Conservation (phyloP, 2,797 vertebrate species). For the Clarias pachynema region DNA sequence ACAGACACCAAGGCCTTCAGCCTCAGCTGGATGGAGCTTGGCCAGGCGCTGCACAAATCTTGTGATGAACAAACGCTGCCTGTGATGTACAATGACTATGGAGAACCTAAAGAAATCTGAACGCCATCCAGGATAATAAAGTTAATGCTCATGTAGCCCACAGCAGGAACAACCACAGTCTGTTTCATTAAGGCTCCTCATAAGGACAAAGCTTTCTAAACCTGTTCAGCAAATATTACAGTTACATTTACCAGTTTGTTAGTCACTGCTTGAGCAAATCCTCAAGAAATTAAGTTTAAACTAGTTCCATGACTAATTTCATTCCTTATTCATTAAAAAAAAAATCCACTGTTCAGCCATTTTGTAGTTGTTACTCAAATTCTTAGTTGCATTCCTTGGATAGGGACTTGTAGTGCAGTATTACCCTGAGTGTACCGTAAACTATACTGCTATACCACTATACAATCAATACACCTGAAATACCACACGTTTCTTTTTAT, state of each 20-base stretch:
- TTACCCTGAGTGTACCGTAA: neutral
- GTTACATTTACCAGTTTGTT: constrained; percentile 16
- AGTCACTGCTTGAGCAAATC: constrained; percentile 4
- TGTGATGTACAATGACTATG: constrained; percentile 95
- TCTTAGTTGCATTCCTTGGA: neutral
- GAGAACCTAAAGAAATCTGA: constrained; percentile 88
- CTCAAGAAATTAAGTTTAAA: neutral
- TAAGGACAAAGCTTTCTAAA: neutral
- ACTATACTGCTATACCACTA: neutral
- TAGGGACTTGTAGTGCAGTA: too few species aligned
- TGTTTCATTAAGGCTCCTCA: constrained; percentile 26
- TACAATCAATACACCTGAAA: neutral
- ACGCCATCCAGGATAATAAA: constrained; percentile 18
- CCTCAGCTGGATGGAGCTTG: constrained; percentile 90
- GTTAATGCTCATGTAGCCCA: neutral
- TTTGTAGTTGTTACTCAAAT: neutral
- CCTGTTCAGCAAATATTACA: constrained; percentile 9
- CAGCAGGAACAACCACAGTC: neutral
- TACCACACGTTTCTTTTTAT: neutral
- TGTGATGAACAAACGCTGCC: constrained; percentile 93
- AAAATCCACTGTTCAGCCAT: neutral
- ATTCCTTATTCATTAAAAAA: neutral
- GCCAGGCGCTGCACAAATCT: constrained; percentile 90
- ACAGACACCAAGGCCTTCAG: constrained; percentile 94
- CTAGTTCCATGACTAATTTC: neutral